phyloP scores from a whole-genome alignment of 2,888 invertebrate species.

The Selenia dentaria region DNA sequence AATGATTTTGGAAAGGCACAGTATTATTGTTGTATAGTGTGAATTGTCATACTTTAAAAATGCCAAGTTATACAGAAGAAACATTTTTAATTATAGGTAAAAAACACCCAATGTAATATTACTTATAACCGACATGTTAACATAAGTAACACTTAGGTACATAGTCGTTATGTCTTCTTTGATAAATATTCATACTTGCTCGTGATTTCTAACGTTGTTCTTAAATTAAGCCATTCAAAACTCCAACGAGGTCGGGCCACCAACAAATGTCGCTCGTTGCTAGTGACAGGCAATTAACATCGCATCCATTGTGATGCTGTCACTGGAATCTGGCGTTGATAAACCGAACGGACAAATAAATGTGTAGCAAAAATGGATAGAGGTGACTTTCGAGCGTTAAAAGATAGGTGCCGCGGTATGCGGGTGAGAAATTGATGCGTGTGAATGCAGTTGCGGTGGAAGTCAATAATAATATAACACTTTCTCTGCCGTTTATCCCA shows the following conservation, averaged over 20 bases:
- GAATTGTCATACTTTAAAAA: too few relatives aligned
- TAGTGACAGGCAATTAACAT: slow-evolving; percentile 55
- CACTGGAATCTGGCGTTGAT: slow-evolving; percentile 35
- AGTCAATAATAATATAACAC: not conserved
- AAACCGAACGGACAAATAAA: slow-evolving; percentile 34
- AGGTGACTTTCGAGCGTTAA: slow-evolving; percentile 9
- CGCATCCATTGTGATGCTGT: slow-evolving; percentile 43
- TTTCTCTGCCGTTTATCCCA: too few relatives aligned
- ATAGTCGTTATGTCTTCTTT: too few relatives aligned
- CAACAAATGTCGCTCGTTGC: slow-evolving; percentile 36
- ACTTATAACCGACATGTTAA: too few relatives aligned
- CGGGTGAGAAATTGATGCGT: slow-evolving; percentile 20
- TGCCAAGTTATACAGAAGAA: too few relatives aligned
- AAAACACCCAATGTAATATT: too few relatives aligned
- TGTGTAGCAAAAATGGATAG: slow-evolving; percentile 23
- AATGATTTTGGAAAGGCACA: too few relatives aligned
- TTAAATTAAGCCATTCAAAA: slow-evolving; percentile 24
- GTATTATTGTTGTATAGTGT: too few relatives aligned
- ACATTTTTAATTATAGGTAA: too few relatives aligned
- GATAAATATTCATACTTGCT: too few relatives aligned
- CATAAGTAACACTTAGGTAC: too few relatives aligned
- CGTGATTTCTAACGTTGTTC: slow-evolving; percentile 11
- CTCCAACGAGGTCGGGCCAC: slow-evolving; percentile 15
- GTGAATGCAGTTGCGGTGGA: not conserved
- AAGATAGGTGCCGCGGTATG: slow-evolving; percentile 16